A percentile compares a stretch with the other conserved stretches of the same genome.
These are phyloP conservation scores for Eupristina koningsbergeri DNA, from an alignment of 1,140 invertebrate genomes.

Conservation along the genomic window DNA sequence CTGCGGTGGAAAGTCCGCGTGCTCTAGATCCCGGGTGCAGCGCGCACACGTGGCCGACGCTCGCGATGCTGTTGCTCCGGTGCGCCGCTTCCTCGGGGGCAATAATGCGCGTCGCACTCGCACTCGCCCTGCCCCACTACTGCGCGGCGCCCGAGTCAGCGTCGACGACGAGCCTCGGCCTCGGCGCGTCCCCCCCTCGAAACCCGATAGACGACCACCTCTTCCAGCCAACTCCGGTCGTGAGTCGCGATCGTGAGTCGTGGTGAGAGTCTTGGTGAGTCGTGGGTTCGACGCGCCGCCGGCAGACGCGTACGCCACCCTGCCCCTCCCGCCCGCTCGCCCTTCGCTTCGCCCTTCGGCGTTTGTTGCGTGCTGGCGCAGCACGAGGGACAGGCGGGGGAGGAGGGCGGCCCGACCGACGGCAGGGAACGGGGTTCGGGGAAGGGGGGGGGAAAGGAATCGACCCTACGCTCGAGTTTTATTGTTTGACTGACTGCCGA, in stretches of 20 bases:
- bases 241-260: neutral
- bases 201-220: constrained; percentile 27
- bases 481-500: neutral
- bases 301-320: constrained; percentile 16
- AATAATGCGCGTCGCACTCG: no score
- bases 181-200: constrained; percentile 17
- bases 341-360: neutral
- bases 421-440: no score
- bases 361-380: neutral
- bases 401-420: no score
- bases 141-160: neutral
- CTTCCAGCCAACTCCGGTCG: neutral
- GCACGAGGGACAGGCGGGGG: no score
- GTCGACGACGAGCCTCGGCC: neutral
- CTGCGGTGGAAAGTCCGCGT: neutral
- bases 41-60: neutral
- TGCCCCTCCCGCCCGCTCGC: neutral
- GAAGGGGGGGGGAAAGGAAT: neutral
- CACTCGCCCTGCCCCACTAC: constrained; percentile 11
- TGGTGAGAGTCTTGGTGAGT: no score
- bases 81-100: neutral
- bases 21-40: neutral
- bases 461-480: neutral
- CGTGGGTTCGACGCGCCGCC: neutral
- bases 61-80: no score